These are phyloP conservation scores for Mesocricetus auratus DNA, from an alignment of 2,113 vertebrate genomes.

Conservation along the genomic window DNA sequence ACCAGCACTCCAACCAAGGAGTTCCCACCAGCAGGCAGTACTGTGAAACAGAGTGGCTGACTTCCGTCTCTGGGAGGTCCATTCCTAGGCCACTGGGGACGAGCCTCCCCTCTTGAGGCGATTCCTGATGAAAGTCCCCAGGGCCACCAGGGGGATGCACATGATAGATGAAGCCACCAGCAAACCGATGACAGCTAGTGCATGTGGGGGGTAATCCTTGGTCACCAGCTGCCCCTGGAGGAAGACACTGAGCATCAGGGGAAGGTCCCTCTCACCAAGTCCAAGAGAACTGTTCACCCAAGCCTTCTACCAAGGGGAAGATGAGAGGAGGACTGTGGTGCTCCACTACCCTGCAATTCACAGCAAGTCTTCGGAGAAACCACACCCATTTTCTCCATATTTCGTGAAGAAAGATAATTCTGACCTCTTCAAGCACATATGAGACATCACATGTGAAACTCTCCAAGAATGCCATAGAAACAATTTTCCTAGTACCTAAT, in stretches of 20 bases:
- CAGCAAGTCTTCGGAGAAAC: background rate
- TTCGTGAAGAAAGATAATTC: too few relatives aligned
- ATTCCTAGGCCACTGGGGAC: slow-evolving; percentile 64
- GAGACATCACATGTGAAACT: background rate
- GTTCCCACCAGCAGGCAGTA: slow-evolving; percentile 44
- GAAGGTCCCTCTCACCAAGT: accelerated
- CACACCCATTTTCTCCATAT: background rate
- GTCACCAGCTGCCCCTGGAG: slow-evolving; percentile 92
- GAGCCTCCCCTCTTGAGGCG: slow-evolving; percentile 73
- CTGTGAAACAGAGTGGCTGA: background rate
- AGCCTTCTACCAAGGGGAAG: background rate
- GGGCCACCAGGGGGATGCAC: slow-evolving; percentile 92
- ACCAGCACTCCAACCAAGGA: background rate
- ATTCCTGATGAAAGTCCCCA: slow-evolving; percentile 85
- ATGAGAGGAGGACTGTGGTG: background rate
- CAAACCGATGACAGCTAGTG: slow-evolving; percentile 90
- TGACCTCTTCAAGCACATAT: background rate
- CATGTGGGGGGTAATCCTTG: slow-evolving; percentile 90
- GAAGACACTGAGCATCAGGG: slow-evolving; percentile 40
- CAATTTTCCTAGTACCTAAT: background rate
- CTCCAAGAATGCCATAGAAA: accelerated
- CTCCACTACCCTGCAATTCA: background rate
- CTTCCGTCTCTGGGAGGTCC: background rate
- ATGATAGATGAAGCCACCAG: slow-evolving; percentile 89
- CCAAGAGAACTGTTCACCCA: background rate